Percentiles rank a stretch among this genome's conserved stretches.
Conservation (phyloP, 2,888 invertebrate genomes). For the Dermolepida albohirtum region DNA sequence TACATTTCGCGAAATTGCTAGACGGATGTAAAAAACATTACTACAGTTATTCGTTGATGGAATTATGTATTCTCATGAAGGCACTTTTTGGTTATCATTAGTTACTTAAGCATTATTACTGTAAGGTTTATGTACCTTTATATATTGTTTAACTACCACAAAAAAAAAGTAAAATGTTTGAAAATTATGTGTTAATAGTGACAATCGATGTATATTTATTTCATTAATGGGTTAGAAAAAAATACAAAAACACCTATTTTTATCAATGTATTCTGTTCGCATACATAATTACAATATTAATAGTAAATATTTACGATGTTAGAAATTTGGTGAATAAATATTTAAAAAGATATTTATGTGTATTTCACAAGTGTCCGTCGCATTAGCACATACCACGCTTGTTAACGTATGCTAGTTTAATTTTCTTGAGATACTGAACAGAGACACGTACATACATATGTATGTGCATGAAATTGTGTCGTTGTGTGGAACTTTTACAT, state of each 20-base stretch:
- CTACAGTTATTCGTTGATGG: too few species aligned
- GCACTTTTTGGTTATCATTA: too few species aligned
- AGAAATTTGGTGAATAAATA: constrained; percentile 30
- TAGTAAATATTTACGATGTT: constrained; percentile 30
- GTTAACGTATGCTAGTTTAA: constrained; percentile 19
- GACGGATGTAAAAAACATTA: too few species aligned
- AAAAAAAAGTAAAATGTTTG: not conserved
- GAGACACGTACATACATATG: not conserved
- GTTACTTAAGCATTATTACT: too few species aligned
- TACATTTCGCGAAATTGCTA: too few species aligned
- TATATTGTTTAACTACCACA: too few species aligned
- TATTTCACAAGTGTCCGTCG: constrained; percentile 26
- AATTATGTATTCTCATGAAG: too few species aligned
- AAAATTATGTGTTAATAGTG: constrained; percentile 15
- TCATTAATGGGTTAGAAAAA: constrained; percentile 5
- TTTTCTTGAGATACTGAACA: constrained; percentile 13
- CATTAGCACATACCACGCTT: constrained; percentile 32
- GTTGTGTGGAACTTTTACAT: constrained; percentile 8
- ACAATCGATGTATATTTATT: constrained; percentile 16
- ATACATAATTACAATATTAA: constrained; percentile 23
- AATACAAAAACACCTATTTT: constrained; percentile 11
- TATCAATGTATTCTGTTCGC: not conserved
- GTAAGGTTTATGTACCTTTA: too few species aligned
- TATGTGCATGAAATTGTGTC: not conserved
- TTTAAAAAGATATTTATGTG: constrained; percentile 35